Percentiles rank a stretch among this genome's conserved stretches.
These are phyloP conservation scores for Dysdera silvatica DNA, from an alignment of 1,140 invertebrate genomes.

Conservation along the genomic window DNA sequence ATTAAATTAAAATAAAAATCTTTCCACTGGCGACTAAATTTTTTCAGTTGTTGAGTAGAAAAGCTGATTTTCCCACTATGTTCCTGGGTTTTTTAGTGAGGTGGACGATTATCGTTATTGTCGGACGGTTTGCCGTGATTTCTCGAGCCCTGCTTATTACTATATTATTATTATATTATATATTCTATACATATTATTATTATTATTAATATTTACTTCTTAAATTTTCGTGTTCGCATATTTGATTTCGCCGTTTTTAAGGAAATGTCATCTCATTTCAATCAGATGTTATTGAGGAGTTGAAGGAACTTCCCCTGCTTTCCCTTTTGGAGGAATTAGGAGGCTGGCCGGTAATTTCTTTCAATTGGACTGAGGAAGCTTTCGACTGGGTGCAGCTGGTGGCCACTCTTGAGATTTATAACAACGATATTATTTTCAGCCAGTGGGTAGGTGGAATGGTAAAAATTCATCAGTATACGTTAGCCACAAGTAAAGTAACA, in stretches of 20 bases:
- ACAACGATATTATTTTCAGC: constrained; percentile 72
- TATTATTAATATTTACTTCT: too few relatives aligned
- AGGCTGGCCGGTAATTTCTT: constrained; percentile 71
- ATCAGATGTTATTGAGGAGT: constrained; percentile 48
- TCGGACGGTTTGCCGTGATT: too few relatives aligned
- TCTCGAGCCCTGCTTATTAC: too few relatives aligned
- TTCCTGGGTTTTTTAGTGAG: too few relatives aligned
- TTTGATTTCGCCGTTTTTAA: not conserved
- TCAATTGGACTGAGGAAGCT: constrained; percentile 52
- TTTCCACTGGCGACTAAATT: too few relatives aligned
- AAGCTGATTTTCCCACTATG: too few relatives aligned
- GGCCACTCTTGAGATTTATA: constrained; percentile 65
- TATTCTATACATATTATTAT: too few relatives aligned
- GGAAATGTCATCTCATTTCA: constrained; percentile 19
- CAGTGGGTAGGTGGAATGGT: constrained; percentile 82
- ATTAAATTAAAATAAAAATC: too few relatives aligned
- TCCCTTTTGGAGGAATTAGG: constrained; percentile 63
- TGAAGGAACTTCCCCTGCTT: constrained; percentile 62
- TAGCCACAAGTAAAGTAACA: too few relatives aligned
- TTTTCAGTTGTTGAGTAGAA: too few relatives aligned
- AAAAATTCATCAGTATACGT: constrained; percentile 78
- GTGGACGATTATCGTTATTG: too few relatives aligned
- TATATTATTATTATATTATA: too few relatives aligned
- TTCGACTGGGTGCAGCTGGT: constrained; percentile 70
- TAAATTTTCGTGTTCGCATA: not conserved